A percentile compares a stretch with the other conserved stretches of the same genome.
These are phyloP conservation scores for Dendrolimus pini DNA, from an alignment of 2,888 invertebrate species.

Conservation along the genomic window DNA sequence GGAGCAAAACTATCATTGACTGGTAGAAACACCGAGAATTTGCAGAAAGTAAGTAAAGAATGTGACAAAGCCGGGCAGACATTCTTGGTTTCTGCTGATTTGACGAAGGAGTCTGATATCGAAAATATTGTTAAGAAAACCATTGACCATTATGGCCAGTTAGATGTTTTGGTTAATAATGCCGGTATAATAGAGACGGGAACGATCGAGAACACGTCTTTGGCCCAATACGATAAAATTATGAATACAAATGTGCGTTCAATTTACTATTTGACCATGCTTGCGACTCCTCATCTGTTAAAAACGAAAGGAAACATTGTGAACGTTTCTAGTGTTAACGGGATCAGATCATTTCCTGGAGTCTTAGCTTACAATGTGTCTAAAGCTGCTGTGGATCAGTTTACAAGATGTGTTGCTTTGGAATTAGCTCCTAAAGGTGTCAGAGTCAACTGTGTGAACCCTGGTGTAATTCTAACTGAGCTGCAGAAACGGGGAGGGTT, in stretches of 20 bases:
- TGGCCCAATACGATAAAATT: slow-evolving; percentile 92
- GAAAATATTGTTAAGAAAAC: slow-evolving; percentile 84
- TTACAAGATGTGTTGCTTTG: slow-evolving; percentile 94
- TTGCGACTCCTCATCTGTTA: slow-evolving; percentile 91
- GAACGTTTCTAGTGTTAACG: slow-evolving; percentile 96
- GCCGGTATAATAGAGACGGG: slow-evolving; percentile 91
- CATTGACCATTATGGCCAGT: slow-evolving; percentile 82
- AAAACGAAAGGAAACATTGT: slow-evolving; percentile 93
- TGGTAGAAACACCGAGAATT: slow-evolving; percentile 81
- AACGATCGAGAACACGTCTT: slow-evolving; percentile 87
- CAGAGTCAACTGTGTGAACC: slow-evolving; percentile 94
- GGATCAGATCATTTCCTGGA: slow-evolving; percentile 92
- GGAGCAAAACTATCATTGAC: slow-evolving; percentile 85
- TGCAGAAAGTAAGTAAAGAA: slow-evolving; percentile 62
- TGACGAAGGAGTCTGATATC: slow-evolving; percentile 84
- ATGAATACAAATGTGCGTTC: slow-evolving; percentile 94
- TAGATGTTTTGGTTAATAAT: slow-evolving; percentile 93
- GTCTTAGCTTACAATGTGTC: slow-evolving; percentile 95
- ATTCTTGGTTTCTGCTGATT: slow-evolving; percentile 80
- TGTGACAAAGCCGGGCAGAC: slow-evolving; percentile 62
- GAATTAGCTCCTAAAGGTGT: slow-evolving; percentile 90
- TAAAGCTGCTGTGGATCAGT: slow-evolving; percentile 95
- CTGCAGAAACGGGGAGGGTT: slow-evolving; percentile 92
- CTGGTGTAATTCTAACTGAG: slow-evolving; percentile 93
- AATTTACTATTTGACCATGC: slow-evolving; percentile 88